Evolutionary conservation across 2,888 invertebrate genomes (phyloP), one percentile per base, ranked within the genome.

Genomic region (Mythimna lalbum): DNA sequence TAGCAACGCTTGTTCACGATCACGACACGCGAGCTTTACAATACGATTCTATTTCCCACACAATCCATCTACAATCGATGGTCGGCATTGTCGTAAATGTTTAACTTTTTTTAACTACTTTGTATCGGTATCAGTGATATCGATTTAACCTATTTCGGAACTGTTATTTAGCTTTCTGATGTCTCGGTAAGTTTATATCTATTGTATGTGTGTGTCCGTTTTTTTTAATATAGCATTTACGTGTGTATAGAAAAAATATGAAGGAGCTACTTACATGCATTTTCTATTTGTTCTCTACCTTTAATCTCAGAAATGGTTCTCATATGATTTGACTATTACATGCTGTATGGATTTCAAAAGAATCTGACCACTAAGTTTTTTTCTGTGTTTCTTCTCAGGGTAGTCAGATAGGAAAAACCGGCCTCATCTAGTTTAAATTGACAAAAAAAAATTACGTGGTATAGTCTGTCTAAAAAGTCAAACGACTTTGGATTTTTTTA

Each of bases 21-120:
- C 80, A 80, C 75, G 62, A 81, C 84, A 83, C 80, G 83, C 84
- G 80, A 84, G 82, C 84, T 82, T 82, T 84, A 70, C 31, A 69
- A 73, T 12, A 43, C 50, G 73, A 67, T 10, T 66, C 70, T 73
- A 33, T 53, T 67, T 73, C 69, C 79, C 73, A 81, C 71, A 76
- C 81, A 79, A 81, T 69, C 70, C 76, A 76, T 83, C 76, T 75
- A 67, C 56, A 69, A 68, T 75, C 83, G 78, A 82, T 82, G 80
- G 80, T 77, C 56, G 33, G 61, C 36, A 47, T 65, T 43, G 68
- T 49, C 55, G 63, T 76, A 72, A 65, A 64, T 67, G 62, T 63
- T 53, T 10, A 59, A 80, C 23, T 31, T 50, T 63, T 27, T 65
- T 63, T 60, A 57, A 50, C 27, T 43, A 53, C 43, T 75, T 36